Base-by-base conservation (phyloP, 2,113 vertebrate species). In the Tamias sibiricus region DNA sequence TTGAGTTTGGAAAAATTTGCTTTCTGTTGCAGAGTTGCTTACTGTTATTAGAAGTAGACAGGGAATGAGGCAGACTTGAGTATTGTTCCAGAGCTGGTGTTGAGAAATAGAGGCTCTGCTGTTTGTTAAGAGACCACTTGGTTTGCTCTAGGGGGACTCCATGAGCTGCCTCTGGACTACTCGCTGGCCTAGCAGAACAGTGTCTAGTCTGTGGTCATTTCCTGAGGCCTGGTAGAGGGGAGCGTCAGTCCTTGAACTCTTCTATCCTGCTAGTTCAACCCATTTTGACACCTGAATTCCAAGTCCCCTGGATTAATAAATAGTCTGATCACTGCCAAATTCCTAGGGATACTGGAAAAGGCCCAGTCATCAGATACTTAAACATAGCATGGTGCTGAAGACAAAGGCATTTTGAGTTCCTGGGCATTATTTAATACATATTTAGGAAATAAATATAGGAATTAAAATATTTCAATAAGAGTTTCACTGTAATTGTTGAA, bases 291-390 rank as follows among this genome's bases (percentile, higher is more conserved):
- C 30, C 72, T 30, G 20, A 72, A 81, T 96, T 47, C 40, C 92
- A 30, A 95, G 72, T 26, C n/a, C 30, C 75, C 28, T n/a, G 26
- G 68, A 89, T 72, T 76, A 81, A n/a, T 88, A 81, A 80, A 85
- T 54, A 91, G 79, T 91, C 54, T 74, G 26, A 82, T 89, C 54
- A 47, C 80, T 75, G 93, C 64, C 91, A 96, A 57, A 64, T 90
- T 77, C 42, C 42, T 49, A 74, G 54, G 30, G 35, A 30, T 62
- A 32, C 62, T 86, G 40, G 80, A 54, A 62, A 91, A 96, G 71
- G 2, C 84, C 44, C 47, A 68, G n/a, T 8, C 71, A 72, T 62
- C 66, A 54, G 74, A 68, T 77, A 86, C 19, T 91, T 71, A 59
- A 82, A 79, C 4, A 12, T n/a, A 74, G 54, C 20, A 19, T 64